Base-by-base conservation (phyloP, 2,113 vertebrate species). In the Epinephelus lanceolatus region DNA sequence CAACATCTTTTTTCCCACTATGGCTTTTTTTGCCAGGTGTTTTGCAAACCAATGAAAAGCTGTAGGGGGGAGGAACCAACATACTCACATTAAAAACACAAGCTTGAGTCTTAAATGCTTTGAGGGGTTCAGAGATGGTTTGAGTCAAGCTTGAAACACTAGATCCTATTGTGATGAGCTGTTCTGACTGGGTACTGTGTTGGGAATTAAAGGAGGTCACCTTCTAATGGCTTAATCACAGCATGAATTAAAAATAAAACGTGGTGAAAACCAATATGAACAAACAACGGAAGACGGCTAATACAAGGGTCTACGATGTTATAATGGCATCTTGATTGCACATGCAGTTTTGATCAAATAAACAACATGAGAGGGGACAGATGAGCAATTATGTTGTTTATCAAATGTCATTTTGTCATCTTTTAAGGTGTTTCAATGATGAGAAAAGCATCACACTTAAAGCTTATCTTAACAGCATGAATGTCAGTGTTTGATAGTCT, bases 391-490 rank as follows among this genome's bases (percentile, higher is more conserved):
- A 63, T 14, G 42, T 53, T 69, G 66, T 55, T 84, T 37, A 25
- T 49, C n/a, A 60, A 17, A 51, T 55, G 37, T 86, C 12, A 55
- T 12, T 67, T 69, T 33, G 53, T 78, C 14, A 3, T 67, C 23
- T 74, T 76, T 78, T 40, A 69, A 66, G 47, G 27, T 37, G 33
- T 81, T 81, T 74, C 21, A 9, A 60, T 78, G 21, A 71, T 71
- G 40, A 65, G 52, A 73, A 78, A 82, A 74, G 33, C 72, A 62
- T 69, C 66, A 85, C 78, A 81, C 25, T 67, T 82, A 78, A 86
- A 85, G 81, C 85, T 84, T 82, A 80, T 88, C 68, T 67, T 85
- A 80, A 75, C 75, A 84, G 63, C 66, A 49, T 71, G 69, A 56
- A 86, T 76, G 66, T 59, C 47, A 53, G 61, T 74, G 49, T 86